phyloP scores from a whole-genome alignment of 2,113 vertebrate species.

The Danionella cerebrum region DNA sequence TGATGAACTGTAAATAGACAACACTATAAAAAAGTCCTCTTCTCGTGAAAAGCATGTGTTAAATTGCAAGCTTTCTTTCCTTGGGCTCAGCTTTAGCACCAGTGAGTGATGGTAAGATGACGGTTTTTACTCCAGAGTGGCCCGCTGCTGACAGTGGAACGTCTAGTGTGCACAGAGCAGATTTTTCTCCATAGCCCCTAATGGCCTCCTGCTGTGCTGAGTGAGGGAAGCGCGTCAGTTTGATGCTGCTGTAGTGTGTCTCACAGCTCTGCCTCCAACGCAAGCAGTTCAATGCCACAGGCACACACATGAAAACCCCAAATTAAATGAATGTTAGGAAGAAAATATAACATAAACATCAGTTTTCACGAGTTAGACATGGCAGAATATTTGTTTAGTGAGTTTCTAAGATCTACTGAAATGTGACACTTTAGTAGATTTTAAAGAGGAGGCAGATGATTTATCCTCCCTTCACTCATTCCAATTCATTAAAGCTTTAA shows the following conservation, averaged over 20 bases:
- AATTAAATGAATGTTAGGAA: neutral
- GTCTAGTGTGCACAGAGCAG: neutral
- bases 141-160: neutral
- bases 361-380: neutral
- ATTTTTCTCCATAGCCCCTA: neutral
- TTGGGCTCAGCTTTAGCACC: neutral
- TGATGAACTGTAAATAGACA: too few relatives aligned
- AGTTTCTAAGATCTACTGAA: neutral
- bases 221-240: neutral
- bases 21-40: too few relatives aligned
- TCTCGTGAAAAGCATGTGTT: neutral
- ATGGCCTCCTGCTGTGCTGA: conserved; percentile 2
- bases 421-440: too few relatives aligned
- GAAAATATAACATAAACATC: neutral
- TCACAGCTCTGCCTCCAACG: neutral
- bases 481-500: too few relatives aligned
- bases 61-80: neutral
- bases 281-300: neutral
- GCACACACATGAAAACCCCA: neutral
- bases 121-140: neutral
- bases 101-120: neutral
- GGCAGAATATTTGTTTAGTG: neutral
- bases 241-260: neutral
- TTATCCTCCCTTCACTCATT: too few relatives aligned
- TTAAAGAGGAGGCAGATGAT: too few relatives aligned